Conservation (phyloP, 2,797 vertebrate species). For the Spheniscus humboldti region DNA sequence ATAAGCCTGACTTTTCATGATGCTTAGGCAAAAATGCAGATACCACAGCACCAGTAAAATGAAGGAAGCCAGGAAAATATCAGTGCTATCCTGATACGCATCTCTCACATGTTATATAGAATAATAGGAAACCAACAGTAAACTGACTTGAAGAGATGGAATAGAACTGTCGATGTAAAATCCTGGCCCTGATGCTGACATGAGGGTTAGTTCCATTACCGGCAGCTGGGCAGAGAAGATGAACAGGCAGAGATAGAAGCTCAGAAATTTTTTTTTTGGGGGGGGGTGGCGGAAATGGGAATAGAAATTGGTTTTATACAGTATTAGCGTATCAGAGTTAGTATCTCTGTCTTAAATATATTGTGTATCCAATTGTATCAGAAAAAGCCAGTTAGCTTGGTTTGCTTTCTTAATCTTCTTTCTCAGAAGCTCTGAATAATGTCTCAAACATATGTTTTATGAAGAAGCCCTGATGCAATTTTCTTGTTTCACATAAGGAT, state of each 20-base stretch:
- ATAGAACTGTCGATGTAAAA: not conserved
- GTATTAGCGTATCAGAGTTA: not conserved
- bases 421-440: not conserved
- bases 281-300: not conserved
- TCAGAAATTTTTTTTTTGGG: not conserved
- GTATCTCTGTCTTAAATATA: not conserved
- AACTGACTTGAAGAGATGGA: not conserved
- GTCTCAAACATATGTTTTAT: not conserved
- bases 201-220: not conserved
- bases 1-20: not conserved
- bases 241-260: not conserved
- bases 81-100: not conserved
- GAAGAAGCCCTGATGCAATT: not conserved
- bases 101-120: not conserved
- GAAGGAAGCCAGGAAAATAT: not conserved
- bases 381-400: not conserved
- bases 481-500: not conserved
- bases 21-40: not conserved
- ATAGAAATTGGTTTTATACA: not conserved
- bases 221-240: not conserved
- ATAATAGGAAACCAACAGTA: not conserved
- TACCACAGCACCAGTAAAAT: not conserved
- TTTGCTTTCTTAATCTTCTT: not conserved
- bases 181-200: rapidly evolving
- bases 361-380: not conserved